Evolutionary conservation across 1,140 invertebrate species (phyloP).

Genomic region (Megalopta genalis): DNA sequence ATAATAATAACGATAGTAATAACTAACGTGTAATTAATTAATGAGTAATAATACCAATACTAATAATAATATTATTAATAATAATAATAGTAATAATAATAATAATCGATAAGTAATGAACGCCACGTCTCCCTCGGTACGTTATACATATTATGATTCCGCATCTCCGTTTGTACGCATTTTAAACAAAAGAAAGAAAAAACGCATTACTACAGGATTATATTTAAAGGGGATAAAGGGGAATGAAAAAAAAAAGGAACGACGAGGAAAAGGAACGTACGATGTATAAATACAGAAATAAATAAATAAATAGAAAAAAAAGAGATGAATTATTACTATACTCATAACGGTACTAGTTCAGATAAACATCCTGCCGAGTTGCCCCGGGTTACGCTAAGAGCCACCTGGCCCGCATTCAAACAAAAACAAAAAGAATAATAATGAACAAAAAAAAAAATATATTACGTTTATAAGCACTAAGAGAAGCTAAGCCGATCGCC

Average conservation of each 20-base stretch:
- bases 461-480: slow-evolving; percentile 64
- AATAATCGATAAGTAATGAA: slow-evolving; percentile 62
- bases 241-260: not conserved
- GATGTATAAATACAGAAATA: slow-evolving; percentile 41
- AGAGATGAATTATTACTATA: slow-evolving; percentile 45
- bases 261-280: too few species aligned
- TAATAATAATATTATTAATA: slow-evolving; percentile 50
- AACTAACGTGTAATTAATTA: slow-evolving; percentile 37
- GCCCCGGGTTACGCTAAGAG: slow-evolving; percentile 69
- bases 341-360: slow-evolving; percentile 74
- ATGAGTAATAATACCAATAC: slow-evolving; percentile 45
- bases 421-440: slow-evolving; percentile 1
- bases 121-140: slow-evolving; percentile 66
- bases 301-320: not conserved
- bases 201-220: slow-evolving; percentile 57
- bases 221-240: slow-evolving; percentile 42
- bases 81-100: slow-evolving; percentile 61
- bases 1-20: slow-evolving; percentile 30
- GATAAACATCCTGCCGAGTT: slow-evolving; percentile 73
- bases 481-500: slow-evolving; percentile 57
- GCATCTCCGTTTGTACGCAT: slow-evolving; percentile 73
- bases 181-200: slow-evolving; percentile 63
- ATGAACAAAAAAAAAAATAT: slow-evolving; percentile 34
- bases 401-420: slow-evolving; percentile 67
- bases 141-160: slow-evolving; percentile 68